These are phyloP conservation scores for Thunnus maccoyii DNA, from an alignment of 2,113 vertebrate genomes.

Conservation along the genomic window DNA sequence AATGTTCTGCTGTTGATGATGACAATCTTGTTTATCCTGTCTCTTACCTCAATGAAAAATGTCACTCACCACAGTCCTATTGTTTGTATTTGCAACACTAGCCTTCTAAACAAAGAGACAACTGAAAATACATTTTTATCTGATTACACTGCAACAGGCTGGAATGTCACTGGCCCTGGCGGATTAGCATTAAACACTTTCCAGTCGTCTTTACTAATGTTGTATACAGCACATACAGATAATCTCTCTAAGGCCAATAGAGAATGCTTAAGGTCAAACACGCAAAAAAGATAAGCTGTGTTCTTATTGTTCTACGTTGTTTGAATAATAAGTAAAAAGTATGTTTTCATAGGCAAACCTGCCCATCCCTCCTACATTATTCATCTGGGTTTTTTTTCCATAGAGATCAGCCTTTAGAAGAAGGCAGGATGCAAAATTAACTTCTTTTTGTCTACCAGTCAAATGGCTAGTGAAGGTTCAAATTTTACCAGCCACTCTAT, in stretches of 20 bases:
- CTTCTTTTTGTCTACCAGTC: too few species aligned
- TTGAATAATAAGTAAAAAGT: background rate
- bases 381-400: background rate
- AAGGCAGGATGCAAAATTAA: background rate
- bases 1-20: too few species aligned
- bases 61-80: background rate
- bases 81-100: background rate
- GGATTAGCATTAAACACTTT: slow-evolving; percentile 3
- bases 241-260: background rate
- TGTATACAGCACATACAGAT: background rate
- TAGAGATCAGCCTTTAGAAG: too few species aligned
- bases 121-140: slow-evolving; percentile 37
- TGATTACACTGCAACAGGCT: background rate
- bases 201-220: background rate
- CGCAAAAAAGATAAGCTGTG: background rate
- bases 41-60: background rate
- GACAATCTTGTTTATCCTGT: too few species aligned
- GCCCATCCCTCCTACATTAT: background rate
- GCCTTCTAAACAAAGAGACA: background rate
- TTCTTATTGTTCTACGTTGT: background rate
- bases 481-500: too few species aligned
- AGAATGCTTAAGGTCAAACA: background rate
- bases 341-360: too few species aligned
- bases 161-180: slow-evolving; percentile 4
- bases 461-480: too few species aligned